Evolutionary conservation across 1,140 invertebrate genomes (phyloP), one percentile per base, ranked within the genome.

Genomic region (Bombus haemorrhoidalis): DNA sequence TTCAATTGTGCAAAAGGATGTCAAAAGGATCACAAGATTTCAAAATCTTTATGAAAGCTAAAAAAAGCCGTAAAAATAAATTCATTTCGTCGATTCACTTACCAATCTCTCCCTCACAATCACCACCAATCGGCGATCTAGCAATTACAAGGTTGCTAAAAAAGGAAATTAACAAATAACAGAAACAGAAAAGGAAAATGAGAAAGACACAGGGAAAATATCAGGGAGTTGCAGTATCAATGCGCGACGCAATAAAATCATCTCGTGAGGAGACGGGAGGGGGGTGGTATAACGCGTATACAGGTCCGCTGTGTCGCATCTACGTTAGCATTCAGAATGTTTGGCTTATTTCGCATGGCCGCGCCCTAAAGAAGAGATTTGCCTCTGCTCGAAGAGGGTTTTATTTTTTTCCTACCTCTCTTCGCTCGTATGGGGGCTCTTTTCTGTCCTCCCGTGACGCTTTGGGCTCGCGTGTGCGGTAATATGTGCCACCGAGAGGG

Each of bases 281-380:
- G 28, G 74, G 69, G 77, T 86, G 69, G 62, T 88, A 80, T 64
- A 85, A 73, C 86, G 81, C 87, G 85, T 87, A 83, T 80, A 77
- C 85, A 81, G 87, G 87, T 86, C 83, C 87, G 79, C 57, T 77
- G 91, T 91, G 91, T 91, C 90, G 87, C 92, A 93, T 94, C 90
- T 93, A 94, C 94, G 93, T 95, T 94, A 94, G 94, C 92, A 95
- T 94, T 95, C 93, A 95, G 91, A 94, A 93, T 91, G 93, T 91
- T 93, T 94, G 94, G 94, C 94, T 95, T 95, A 95, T 94, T 95
- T 95, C 95, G 92, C 94, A 94, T 94, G 93, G 93, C 84, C 92
- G 93, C 87, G 78, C 91, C 76, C 91, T 92, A 94, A 95, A 95
- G 93, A 94, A 94, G 93, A 95, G 94, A 95, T 95, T 95, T 95